Evolutionary conservation across 2,113 vertebrate genomes (phyloP), one percentile per base, ranked within the genome.

Genomic region (Brachirus orientalis): DNA sequence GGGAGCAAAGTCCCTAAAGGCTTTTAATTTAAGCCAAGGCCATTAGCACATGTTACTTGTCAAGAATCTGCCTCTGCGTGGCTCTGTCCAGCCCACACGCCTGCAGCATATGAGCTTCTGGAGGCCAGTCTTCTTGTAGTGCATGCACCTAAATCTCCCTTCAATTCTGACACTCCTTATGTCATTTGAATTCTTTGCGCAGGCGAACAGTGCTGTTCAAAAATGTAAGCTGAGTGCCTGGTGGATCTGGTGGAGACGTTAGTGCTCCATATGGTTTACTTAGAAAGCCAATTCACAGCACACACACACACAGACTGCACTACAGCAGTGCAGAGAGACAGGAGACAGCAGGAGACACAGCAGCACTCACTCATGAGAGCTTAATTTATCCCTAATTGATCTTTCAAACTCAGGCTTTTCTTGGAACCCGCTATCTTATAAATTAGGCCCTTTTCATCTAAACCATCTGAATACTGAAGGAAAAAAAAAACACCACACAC

Each of bases 11-110:
- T 88, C 87, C 90, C 90, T 80, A 36, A 84, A 89, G 89, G 88
- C 83, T 69, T 91, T 88, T 85, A 79, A 92, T 87, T 85, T 89
- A 89, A 86, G 80, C 74, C 47, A 28, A 68, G 68, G 79, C 82
- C 88, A 90, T 93, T 91, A 93, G 89, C 87, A 89, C 89, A 86
- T 90, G 87, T 91, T 90, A 89, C 84, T 92, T 89, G 90, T 90
- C 89, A 91, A 86, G 85, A 86, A 87, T 86, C 81, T 86, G 79
- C 80, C 75, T 69, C 73, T 70, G 75, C 87, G 86, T 77, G 88
- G 82, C 80, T 80, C 64, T 40, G 55, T 81, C 38, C 53, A 48
- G 69, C 76, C 75, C 57, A 60, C 79, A 54, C 79, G 54, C 77
- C 61, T 79, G 55, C 73, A 67, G 59, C 67, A 60, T 61, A 51